Evolutionary conservation across 1,140 invertebrate species (phyloP).

Genomic region (Galleria mellonella): DNA sequence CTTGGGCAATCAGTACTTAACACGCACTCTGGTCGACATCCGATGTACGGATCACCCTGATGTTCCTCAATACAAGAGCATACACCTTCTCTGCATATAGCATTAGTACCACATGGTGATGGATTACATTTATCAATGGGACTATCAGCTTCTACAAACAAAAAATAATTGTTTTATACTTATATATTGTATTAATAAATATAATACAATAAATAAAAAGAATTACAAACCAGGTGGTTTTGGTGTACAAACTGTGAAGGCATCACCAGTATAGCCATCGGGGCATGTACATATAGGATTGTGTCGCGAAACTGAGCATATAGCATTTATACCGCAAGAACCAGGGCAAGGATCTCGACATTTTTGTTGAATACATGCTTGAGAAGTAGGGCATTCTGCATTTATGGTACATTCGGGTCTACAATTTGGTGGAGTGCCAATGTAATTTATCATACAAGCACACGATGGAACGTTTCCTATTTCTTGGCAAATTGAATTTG

Average conservation of each 20-base stretch:
- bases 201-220: not conserved
- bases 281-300: conserved; percentile 83
- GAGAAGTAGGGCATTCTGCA: conserved; percentile 79
- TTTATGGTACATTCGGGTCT: conserved; percentile 84
- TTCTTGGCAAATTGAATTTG: conserved; percentile 80
- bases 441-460: conserved; percentile 78
- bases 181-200: not conserved
- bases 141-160: conserved; percentile 25
- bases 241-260: conserved; percentile 76
- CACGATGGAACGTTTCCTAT: conserved; percentile 79
- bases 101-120: conserved; percentile 81
- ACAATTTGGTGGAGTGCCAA: conserved; percentile 83
- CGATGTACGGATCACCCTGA: conserved; percentile 80
- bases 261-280: conserved; percentile 82
- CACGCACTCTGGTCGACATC: conserved; percentile 82
- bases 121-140: conserved; percentile 67
- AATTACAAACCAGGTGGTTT: conserved; percentile 60
- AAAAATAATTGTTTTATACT: conserved; percentile 1
- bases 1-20: conserved; percentile 80
- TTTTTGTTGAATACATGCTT: conserved; percentile 81
- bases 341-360: conserved; percentile 83
- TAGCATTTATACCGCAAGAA: conserved; percentile 79
- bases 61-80: conserved; percentile 81
- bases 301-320: conserved; percentile 83
- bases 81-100: conserved; percentile 76